A percentile compares a stretch with the other conserved stretches of the same genome.
phyloP scores from a whole-genome alignment of 2,113 vertebrate species.

The Etia nguti region DNA sequence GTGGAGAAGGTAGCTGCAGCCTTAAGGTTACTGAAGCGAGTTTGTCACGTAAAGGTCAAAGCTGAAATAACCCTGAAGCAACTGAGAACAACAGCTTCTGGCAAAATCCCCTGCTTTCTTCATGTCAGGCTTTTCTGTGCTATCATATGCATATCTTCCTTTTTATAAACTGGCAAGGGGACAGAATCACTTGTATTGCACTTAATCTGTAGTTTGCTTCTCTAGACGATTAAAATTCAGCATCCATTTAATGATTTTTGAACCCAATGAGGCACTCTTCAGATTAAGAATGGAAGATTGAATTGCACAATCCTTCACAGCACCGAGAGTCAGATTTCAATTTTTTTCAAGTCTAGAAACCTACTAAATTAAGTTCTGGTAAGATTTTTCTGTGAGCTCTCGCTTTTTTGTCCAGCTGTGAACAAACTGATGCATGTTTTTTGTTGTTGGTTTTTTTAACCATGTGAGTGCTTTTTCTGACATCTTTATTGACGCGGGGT shows the following conservation, averaged over 20 bases:
- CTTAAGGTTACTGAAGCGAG: slow-evolving; percentile 9
- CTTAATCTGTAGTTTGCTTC: not conserved
- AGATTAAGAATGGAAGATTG: not conserved
- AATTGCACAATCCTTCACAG: not conserved
- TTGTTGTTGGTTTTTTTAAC: not conserved
- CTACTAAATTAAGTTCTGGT: not conserved
- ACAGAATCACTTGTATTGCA: not conserved
- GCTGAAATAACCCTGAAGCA: not conserved
- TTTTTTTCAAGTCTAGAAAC: not conserved
- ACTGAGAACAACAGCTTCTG: not conserved
- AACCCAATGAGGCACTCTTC: not conserved
- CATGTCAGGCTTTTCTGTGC: not conserved
- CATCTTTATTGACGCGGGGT: not conserved
- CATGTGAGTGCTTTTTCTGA: not conserved
- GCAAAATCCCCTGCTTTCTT: not conserved
- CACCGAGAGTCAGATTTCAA: not conserved
- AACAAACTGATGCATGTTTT: not conserved
- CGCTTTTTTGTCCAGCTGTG: not conserved
- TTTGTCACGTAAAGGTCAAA: slow-evolving; percentile 16
- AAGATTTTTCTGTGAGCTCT: not conserved
- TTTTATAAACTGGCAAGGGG: not conserved
- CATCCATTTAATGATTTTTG: not conserved
- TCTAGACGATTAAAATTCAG: not conserved
- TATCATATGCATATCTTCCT: not conserved
- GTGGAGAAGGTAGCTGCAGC: not conserved